Conservation (phyloP, 2,888 invertebrate species). For the Hypolimnas misippus region DNA sequence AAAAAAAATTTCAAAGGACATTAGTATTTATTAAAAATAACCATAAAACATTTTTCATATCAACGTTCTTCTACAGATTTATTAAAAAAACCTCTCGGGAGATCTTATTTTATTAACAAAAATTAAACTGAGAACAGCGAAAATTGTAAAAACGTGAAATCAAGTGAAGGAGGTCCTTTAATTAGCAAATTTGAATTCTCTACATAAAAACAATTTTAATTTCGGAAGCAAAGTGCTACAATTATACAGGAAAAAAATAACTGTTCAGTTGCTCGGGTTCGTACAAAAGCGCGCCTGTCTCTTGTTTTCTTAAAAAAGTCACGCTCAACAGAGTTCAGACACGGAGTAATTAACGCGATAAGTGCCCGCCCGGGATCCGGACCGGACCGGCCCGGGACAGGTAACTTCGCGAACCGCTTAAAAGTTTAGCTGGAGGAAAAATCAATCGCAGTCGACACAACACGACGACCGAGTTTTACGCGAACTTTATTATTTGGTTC, state of each 20-base stretch:
- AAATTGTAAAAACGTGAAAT: too few relatives aligned
- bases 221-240: not conserved
- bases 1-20: too few relatives aligned
- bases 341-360: constrained; percentile 23
- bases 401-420: constrained; percentile 20
- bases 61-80: not conserved
- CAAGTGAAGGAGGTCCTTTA: too few relatives aligned
- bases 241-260: constrained; percentile 4
- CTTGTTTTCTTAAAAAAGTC: constrained; percentile 19
- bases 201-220: not conserved
- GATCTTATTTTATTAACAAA: not conserved
- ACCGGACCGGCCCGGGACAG: constrained; percentile 13
- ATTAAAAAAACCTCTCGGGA: not conserved
- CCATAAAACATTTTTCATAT: not conserved
- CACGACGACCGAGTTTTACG: constrained; percentile 15
- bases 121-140: not conserved
- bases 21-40: not conserved
- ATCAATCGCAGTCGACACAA: constrained; percentile 18
- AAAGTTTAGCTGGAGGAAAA: constrained; percentile 21
- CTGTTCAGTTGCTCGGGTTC: constrained; percentile 12
- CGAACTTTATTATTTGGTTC: constrained; percentile 28
- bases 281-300: constrained; percentile 9
- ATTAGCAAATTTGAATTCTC: not conserved
- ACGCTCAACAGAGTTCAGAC: constrained; percentile 16
- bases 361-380: constrained; percentile 18